phyloP scores from a whole-genome alignment of 2,113 vertebrate genomes.

The Hypocryptadius cinnamomeus region DNA sequence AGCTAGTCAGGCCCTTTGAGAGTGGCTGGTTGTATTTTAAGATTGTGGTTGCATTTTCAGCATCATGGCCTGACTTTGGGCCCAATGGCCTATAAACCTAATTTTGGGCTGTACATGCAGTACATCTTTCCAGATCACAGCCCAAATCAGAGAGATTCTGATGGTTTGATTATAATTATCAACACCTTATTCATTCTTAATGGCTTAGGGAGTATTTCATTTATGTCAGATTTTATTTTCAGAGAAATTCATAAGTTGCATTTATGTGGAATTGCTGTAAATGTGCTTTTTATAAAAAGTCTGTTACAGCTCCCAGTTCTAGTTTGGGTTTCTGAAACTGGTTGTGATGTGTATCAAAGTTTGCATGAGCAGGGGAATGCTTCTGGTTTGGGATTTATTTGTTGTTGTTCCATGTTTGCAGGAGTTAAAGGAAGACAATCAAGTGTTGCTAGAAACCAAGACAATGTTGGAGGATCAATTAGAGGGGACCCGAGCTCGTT shows the following conservation, averaged over 20 bases:
- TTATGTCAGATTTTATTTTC: not conserved
- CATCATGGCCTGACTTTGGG: not conserved
- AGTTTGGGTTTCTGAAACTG: not conserved
- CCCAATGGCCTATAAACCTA: not conserved
- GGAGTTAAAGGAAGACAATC: constrained; percentile 99
- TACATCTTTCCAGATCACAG: not conserved
- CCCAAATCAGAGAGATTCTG: not conserved
- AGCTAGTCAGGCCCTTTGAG: not conserved
- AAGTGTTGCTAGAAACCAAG: constrained; percentile 94
- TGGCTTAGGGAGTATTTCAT: not conserved
- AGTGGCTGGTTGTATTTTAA: not conserved
- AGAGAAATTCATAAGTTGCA: not conserved
- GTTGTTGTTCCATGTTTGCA: constrained; percentile 50
- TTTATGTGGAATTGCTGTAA: not conserved
- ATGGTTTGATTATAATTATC: not conserved
- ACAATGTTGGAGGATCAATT: constrained; percentile 95
- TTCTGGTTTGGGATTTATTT: not conserved
- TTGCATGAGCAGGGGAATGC: not conserved
- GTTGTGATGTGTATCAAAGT: not conserved
- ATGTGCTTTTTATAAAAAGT: not conserved
- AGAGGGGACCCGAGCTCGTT: constrained; percentile 84
- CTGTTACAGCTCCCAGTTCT: not conserved
- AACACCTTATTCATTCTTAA: not conserved
- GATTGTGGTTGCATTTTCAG: not conserved
- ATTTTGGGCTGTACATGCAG: not conserved